Conservation (phyloP, 2,888 invertebrate species). For the Dasysyrphus albostriatus region DNA sequence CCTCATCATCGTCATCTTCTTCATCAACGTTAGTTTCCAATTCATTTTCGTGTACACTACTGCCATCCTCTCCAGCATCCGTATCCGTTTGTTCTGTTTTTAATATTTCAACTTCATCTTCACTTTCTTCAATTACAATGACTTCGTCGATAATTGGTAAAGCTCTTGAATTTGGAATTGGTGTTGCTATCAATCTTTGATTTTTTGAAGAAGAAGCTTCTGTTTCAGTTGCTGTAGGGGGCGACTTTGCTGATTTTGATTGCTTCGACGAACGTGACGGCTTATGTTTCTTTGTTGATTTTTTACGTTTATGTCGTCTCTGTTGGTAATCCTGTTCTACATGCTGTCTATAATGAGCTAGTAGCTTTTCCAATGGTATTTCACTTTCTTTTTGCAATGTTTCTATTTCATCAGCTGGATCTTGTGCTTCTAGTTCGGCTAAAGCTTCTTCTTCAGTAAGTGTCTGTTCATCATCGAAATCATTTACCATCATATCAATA, state of each 20-base stretch:
- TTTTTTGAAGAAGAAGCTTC: slow-evolving; percentile 39
- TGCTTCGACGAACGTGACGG: slow-evolving; percentile 25
- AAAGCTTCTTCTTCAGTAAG: slow-evolving; percentile 98
- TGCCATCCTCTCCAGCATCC: slow-evolving; percentile 34
- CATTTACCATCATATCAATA: slow-evolving; percentile 98
- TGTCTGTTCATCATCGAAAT: slow-evolving; percentile 98
- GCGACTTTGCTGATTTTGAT: not conserved
- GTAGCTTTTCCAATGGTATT: slow-evolving; percentile 96
- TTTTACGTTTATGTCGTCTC: slow-evolving; percentile 66
- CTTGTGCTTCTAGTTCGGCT: slow-evolving; percentile 93
- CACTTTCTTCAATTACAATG: slow-evolving; percentile 68
- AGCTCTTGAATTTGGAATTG: not conserved
- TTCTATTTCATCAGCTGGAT: slow-evolving; percentile 94
- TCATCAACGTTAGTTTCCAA: slow-evolving; percentile 81
- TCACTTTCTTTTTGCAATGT: slow-evolving; percentile 96
- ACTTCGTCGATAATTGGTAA: slow-evolving; percentile 41
- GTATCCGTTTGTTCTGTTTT: slow-evolving; percentile 48
- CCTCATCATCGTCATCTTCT: slow-evolving; percentile 79
- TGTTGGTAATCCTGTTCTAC: slow-evolving; percentile 34
- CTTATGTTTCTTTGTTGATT: slow-evolving; percentile 51
- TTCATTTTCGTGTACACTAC: slow-evolving; percentile 7
- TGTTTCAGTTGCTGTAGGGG: slow-evolving; percentile 77
- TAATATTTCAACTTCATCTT: slow-evolving; percentile 56
- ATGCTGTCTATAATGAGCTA: slow-evolving; percentile 93
- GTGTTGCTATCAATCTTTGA: not conserved